phyloP scores from a whole-genome alignment of 2,888 invertebrate genomes.

The Pyrocoelia pectoralis region DNA sequence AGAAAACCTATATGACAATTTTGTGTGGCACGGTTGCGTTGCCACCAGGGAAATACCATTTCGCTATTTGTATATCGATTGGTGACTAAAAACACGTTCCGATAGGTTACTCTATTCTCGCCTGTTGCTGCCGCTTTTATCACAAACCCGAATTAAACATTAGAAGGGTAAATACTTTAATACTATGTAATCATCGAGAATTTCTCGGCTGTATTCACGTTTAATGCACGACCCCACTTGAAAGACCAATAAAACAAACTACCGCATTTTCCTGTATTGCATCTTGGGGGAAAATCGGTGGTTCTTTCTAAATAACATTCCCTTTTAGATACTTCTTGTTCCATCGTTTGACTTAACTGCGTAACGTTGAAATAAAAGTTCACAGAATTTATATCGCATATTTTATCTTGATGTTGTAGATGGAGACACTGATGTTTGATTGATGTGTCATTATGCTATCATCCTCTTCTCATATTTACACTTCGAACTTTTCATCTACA shows the following conservation, averaged over 20 bases:
- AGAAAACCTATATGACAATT: conserved; percentile 30
- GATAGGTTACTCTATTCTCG: conserved; percentile 5
- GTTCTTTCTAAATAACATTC: neutral
- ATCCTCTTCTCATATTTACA: no score
- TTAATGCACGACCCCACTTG: conserved; percentile 8
- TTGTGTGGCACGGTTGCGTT: conserved; percentile 15
- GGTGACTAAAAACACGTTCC: conserved; percentile 3
- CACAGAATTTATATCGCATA: no score
- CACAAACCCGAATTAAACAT: conserved; percentile 10
- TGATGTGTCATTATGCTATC: no score
- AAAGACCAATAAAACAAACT: conserved; percentile 6
- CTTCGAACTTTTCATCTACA: no score
- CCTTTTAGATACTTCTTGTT: neutral
- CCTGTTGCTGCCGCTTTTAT: conserved; percentile 10
- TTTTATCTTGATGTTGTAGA: no score
- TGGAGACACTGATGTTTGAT: no score
- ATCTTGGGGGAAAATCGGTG: neutral
- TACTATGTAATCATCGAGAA: conserved; percentile 2
- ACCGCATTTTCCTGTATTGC: conserved; percentile 3
- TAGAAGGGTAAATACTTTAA: conserved; percentile 15
- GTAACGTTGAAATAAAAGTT: neutral
- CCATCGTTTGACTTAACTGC: no score
- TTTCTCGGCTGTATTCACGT: conserved; percentile 8
- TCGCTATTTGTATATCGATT: conserved; percentile 35
- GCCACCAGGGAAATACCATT: conserved; percentile 30